Conservation (phyloP, 2,888 invertebrate species). For the Corbicula japonica region DNA sequence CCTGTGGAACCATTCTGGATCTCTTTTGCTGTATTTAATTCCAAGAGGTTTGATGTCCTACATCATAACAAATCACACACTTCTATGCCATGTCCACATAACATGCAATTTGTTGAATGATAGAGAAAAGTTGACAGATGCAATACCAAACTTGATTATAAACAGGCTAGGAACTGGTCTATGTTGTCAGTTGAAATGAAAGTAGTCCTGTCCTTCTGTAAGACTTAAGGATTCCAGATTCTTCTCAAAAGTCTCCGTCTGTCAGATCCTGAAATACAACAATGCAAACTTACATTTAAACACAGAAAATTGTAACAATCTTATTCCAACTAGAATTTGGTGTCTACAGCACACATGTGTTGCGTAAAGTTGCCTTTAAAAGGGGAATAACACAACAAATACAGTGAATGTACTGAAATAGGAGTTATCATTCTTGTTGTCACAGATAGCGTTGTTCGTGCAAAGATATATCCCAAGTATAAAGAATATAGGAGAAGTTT, state of each 20-base stretch:
- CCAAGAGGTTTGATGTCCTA: too few species aligned
- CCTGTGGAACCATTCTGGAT: too few species aligned
- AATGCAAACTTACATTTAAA: constrained; percentile 39
- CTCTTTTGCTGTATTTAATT: too few species aligned
- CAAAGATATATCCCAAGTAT: too few species aligned
- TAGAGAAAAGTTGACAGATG: too few species aligned
- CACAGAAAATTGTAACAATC: too few species aligned
- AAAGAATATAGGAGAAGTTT: too few species aligned
- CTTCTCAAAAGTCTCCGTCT: constrained; percentile 91
- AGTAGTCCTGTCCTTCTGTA: constrained; percentile 91
- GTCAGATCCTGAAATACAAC: constrained; percentile 89
- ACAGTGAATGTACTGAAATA: not conserved
- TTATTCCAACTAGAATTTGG: not conserved
- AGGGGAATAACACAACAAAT: not conserved
- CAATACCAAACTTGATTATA: too few species aligned
- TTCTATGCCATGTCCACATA: too few species aligned
- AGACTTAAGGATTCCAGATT: constrained; percentile 91
- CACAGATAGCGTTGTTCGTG: not conserved
- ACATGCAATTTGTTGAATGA: too few species aligned
- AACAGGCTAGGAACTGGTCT: too few species aligned
- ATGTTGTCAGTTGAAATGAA: constrained; percentile 89
- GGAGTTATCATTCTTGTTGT: not conserved
- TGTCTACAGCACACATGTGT: not conserved
- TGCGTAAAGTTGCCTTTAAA: not conserved
- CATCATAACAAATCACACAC: too few species aligned